Conservation (phyloP, 2,797 vertebrate genomes). For the Phalloptychus januarius region DNA sequence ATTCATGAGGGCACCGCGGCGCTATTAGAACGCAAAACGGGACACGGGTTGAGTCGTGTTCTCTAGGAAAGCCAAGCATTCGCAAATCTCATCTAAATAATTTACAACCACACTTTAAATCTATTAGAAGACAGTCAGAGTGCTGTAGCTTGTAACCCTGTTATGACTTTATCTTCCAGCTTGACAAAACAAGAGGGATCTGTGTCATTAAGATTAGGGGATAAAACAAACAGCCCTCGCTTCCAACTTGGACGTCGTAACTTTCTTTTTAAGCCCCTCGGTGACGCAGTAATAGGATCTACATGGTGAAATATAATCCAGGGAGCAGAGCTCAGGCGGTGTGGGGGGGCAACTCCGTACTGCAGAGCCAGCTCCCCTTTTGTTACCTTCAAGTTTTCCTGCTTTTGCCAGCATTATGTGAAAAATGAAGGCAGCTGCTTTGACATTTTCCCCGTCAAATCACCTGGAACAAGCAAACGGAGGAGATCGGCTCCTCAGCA, state of each 20-base stretch:
- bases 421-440: slow-evolving; percentile 63
- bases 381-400: slow-evolving; percentile 33
- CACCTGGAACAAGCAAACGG: slow-evolving; percentile 54
- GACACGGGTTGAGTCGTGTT: slow-evolving; percentile 54
- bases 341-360: slow-evolving; percentile 15
- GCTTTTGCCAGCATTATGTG: slow-evolving; percentile 53
- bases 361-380: slow-evolving; percentile 38
- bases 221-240: slow-evolving; percentile 25
- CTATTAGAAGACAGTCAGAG: slow-evolving; percentile 53
- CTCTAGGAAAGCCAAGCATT: slow-evolving; percentile 48
- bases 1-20: slow-evolving; percentile 59
- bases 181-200: slow-evolving; percentile 68
- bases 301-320: slow-evolving; percentile 50
- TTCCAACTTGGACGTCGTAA: slow-evolving; percentile 33
- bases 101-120: slow-evolving; percentile 64
- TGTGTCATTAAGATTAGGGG: slow-evolving; percentile 46
- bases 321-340: slow-evolving; percentile 23
- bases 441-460: slow-evolving; percentile 63
- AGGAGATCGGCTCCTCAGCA: slow-evolving; percentile 55
- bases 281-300: slow-evolving; percentile 47
- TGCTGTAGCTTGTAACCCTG: slow-evolving; percentile 47
- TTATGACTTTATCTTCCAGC: slow-evolving; percentile 58
- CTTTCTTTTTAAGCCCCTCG: slow-evolving; percentile 45
- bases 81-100: slow-evolving; percentile 55
- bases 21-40: slow-evolving; percentile 47